phyloP scores from a whole-genome alignment of 1,140 invertebrate genomes.

The Branchinecta lindahli region DNA sequence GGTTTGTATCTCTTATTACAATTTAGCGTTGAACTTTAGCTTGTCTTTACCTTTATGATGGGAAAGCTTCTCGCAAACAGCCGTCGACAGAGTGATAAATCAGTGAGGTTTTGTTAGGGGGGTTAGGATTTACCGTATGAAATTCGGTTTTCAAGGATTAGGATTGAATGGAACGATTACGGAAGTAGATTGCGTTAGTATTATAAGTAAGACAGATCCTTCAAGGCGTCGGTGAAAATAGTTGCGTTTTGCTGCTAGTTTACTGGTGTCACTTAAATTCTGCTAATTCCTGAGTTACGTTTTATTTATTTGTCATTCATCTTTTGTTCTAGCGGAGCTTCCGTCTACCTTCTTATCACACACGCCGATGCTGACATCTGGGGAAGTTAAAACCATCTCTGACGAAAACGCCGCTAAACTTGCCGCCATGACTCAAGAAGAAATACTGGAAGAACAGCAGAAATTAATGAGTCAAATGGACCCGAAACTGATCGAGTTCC shows the following conservation, averaged over 20 bases:
- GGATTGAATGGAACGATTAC: not conserved
- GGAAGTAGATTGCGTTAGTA: not conserved
- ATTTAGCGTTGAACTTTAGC: no score
- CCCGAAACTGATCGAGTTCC: slow-evolving; percentile 46
- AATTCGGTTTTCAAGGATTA: no score
- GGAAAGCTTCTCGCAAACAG: no score
- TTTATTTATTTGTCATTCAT: not conserved
- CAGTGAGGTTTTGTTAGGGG: no score
- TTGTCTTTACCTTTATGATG: no score
- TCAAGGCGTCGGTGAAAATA: no score
- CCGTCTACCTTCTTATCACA: not conserved
- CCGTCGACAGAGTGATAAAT: no score
- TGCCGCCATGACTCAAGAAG: slow-evolving; percentile 47
- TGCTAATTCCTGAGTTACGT: not conserved
- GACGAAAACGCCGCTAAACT: slow-evolving; percentile 51
- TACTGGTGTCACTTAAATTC: not conserved
- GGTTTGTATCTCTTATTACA: no score
- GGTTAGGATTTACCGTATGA: no score
- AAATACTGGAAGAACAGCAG: slow-evolving; percentile 56
- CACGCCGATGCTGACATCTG: not conserved
- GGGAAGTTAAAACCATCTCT: slow-evolving; percentile 43
- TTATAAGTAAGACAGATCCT: not conserved
- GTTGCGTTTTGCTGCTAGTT: not conserved
- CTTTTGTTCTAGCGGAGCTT: not conserved
- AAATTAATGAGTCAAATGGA: slow-evolving; percentile 46